Evolutionary conservation across 37 sponge, comb jelly and placozoan genomes (phyloP), one percentile per base, ranked within the genome.

Genomic region (Beroe ovata): DNA sequence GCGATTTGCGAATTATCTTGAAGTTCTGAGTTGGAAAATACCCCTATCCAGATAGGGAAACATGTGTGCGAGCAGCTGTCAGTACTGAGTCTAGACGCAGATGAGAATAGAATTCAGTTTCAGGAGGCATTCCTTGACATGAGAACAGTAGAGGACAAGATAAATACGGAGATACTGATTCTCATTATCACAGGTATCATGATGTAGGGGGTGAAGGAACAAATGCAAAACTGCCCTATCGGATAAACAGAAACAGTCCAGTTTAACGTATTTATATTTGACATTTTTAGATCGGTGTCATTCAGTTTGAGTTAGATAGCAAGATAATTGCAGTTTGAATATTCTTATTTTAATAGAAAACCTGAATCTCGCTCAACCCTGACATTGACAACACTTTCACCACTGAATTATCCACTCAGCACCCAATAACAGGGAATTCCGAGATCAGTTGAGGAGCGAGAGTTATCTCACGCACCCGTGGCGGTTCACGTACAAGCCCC

Each of bases 161-260:
- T 77, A 1, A 21, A 77, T 14, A 77, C 84, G 6, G 84, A 77
- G 33, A 77, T 77, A 0, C 84, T 77, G 1, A 20, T 77, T 20
- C 84, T 77, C 28, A 77, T 77, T 18, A 77, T 77, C 8, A 77
- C 84, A 77, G 84, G 84, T 77, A 36, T 36, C n/a, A 4, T 77
- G 36, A 47, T 6, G 11, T 6, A 47, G 54, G 54, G 54, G 54
- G 11, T 6, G 11, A 6, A 16, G 54, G 11, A 47, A 47, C 11
- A n/a, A n/a, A n/a, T n/a, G n/a, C n/a, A n/a, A n/a, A n/a, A n/a
- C n/a, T n/a, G n/a, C n/a, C n/a, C n/a, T n/a, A n/a, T n/a, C n/a
- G n/a, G n/a, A n/a, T n/a, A n/a, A n/a, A n/a, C n/a, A n/a, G n/a
- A n/a, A n/a, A n/a, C n/a, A n/a, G n/a, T n/a, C n/a, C n/a, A n/a